Evolutionary conservation across 2,888 invertebrate species (phyloP), one percentile per base, ranked within the genome.

Genomic region (Cosmia trapezina): DNA sequence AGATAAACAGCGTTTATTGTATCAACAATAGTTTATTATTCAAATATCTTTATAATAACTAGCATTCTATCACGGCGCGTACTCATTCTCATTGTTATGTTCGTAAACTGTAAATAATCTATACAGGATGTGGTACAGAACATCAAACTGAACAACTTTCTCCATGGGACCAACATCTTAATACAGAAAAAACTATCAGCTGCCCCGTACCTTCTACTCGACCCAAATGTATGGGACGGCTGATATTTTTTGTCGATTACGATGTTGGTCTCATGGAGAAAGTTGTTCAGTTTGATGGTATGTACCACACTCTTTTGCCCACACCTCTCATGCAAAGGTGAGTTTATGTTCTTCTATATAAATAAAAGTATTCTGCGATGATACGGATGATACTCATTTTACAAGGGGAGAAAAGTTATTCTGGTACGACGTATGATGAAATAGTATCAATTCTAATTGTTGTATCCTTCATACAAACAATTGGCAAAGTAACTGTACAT

Each of bases 21-120:
- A 60, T 47, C 45, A 73, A 64, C 49, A 61, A 56, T 56, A 4
- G 57, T 9, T 43, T 70, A 22, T 63, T 73, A 61, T 61, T 41
- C 14, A 73, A 73, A 63, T 28, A 49, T 11, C 6, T 54, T 47
- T 22, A 22, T 33, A 68, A 49, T 43, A 49, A 33, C 62, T 43
- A 9, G 60, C 54, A 62, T 72, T 63, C 19, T 51, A 22, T 62
- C 72, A 72, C 43, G 43, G 14, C 4, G 4, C 6, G 43, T 49
- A 43, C 5, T 53, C 33, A 2, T 45, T 28, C 28, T 28, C 22
- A 17, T 33, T 63, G 45, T 63, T 53, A 28, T 22, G 12, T 51
- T 51, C 28, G 6, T 43, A 17, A 43, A 66, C n/a, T 51, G n/a
- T 41, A 14, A 49, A 49, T 60, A 66, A 61, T 61, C 28, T 4